Percentiles rank a stretch among this genome's conserved stretches.
Evolutionary conservation across 1,140 invertebrate species (phyloP).

Genomic region (Chironomus tepperi): DNA sequence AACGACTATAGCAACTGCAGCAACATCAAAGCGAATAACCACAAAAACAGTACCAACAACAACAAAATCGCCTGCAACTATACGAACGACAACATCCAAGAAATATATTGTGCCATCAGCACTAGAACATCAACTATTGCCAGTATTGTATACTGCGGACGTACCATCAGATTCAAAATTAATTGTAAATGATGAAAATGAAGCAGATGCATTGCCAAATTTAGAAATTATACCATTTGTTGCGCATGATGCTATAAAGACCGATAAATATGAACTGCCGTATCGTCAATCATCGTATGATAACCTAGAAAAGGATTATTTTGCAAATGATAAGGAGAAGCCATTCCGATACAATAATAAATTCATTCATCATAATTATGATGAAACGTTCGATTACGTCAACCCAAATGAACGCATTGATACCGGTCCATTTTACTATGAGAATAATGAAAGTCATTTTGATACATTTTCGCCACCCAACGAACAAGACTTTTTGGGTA

Average conservation of each 20-base stretch:
- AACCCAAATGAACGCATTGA: conserved; percentile 16
- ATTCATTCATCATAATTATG: conserved; percentile 18
- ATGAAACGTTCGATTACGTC: neutral
- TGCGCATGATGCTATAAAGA: neutral
- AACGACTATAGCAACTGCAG: neutral
- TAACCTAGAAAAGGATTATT: conserved; percentile 2
- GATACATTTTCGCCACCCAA: neutral
- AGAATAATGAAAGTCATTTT: conserved; percentile 10
- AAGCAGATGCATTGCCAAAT: neutral
- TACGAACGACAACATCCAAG: neutral
- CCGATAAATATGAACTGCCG: neutral
- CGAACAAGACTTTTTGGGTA: neutral
- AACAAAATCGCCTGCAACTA: neutral
- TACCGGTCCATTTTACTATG: conserved; percentile 12
- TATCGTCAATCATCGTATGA: neutral
- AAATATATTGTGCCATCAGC: conserved; percentile 16
- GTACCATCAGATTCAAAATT: neutral
- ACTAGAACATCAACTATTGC: neutral
- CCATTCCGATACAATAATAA: conserved; percentile 17
- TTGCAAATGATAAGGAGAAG: neutral
- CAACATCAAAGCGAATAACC: neutral
- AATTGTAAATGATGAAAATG: neutral
- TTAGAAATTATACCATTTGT: conserved; percentile 18
- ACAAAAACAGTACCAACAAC: neutral
- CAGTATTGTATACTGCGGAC: neutral